These are phyloP conservation scores for Enteromius anoplus DNA, from an alignment of 2,797 vertebrate genomes.

Conservation along the genomic window DNA sequence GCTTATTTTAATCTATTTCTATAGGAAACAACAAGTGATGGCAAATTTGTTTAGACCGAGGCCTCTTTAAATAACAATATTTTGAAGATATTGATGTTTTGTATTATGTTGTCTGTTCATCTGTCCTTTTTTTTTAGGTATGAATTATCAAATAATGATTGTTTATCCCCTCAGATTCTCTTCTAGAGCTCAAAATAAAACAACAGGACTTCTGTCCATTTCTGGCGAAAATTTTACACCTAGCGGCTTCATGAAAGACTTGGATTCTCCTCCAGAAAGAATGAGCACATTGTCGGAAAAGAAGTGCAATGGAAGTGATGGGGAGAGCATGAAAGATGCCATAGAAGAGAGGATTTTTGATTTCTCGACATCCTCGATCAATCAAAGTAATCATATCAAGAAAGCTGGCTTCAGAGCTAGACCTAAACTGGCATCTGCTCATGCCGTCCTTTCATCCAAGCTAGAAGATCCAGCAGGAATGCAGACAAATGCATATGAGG, in stretches of 20 bases:
- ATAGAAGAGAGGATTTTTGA: slow-evolving; percentile 43
- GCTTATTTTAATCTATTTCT: not conserved
- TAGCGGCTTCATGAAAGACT: slow-evolving; percentile 37
- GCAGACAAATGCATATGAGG: not conserved
- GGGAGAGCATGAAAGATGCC: slow-evolving; percentile 17
- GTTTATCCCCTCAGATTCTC: not conserved
- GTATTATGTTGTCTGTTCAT: not conserved
- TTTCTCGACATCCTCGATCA: slow-evolving; percentile 20
- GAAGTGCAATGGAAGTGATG: slow-evolving; percentile 51
- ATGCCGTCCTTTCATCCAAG: slow-evolving; percentile 73
- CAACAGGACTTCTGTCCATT: not conserved
- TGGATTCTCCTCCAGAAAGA: slow-evolving; percentile 34
- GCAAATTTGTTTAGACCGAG: not conserved
- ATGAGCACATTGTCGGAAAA: slow-evolving; percentile 39
- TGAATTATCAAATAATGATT: not conserved
- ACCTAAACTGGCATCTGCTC: slow-evolving; percentile 67
- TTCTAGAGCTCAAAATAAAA: slow-evolving; percentile 17
- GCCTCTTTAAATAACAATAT: not conserved
- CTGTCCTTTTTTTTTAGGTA: too few relatives aligned
- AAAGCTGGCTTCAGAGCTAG: slow-evolving; percentile 45
- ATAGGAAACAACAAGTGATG: not conserved
- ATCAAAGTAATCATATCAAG: not conserved
- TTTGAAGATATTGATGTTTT: not conserved
- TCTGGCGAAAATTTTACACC: slow-evolving; percentile 9
- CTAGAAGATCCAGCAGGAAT: slow-evolving; percentile 51